phyloP scores from a whole-genome alignment of 2,888 invertebrate species.

The Papilio elwesi region DNA sequence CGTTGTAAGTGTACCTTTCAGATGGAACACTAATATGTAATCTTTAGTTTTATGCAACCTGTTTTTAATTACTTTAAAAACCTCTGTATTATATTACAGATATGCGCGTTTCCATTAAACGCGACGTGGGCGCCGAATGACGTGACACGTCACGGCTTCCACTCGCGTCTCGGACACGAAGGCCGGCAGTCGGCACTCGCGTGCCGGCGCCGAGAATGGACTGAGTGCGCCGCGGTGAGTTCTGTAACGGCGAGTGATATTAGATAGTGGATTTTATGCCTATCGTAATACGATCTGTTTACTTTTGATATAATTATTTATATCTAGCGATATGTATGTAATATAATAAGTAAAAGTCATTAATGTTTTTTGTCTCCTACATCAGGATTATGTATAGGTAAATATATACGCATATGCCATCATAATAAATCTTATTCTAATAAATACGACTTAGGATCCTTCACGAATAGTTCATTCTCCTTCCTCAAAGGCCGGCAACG shows the following conservation, averaged over 20 bases:
- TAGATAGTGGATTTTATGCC: slow-evolving; percentile 46
- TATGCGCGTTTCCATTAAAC: slow-evolving; percentile 77
- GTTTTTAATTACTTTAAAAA: neutral
- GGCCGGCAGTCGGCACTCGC: slow-evolving; percentile 18
- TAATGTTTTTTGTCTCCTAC: too few relatives aligned
- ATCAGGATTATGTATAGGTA: too few relatives aligned
- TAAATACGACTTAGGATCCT: too few relatives aligned
- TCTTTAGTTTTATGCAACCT: too few relatives aligned
- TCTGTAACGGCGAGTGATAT: slow-evolving; percentile 54
- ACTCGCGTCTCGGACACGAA: slow-evolving; percentile 34
- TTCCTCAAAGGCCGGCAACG: too few relatives aligned
- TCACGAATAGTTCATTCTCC: too few relatives aligned
- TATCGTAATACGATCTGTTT: slow-evolving; percentile 36
- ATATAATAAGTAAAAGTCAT: slow-evolving; percentile 16
- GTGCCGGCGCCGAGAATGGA: slow-evolving; percentile 35
- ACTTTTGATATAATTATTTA: slow-evolving; percentile 15
- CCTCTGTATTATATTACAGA: slow-evolving; percentile 56
- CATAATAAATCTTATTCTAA: too few relatives aligned
- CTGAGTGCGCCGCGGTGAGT: slow-evolving; percentile 46
- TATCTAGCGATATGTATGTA: neutral
- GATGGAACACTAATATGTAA: too few relatives aligned
- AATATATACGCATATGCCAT: too few relatives aligned
- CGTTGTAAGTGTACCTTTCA: too few relatives aligned
- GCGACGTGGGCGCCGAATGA: slow-evolving; percentile 53
- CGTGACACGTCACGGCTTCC: slow-evolving; percentile 51